Base-by-base conservation (phyloP, 2,113 vertebrate species). In the Bagarius yarrelli region DNA sequence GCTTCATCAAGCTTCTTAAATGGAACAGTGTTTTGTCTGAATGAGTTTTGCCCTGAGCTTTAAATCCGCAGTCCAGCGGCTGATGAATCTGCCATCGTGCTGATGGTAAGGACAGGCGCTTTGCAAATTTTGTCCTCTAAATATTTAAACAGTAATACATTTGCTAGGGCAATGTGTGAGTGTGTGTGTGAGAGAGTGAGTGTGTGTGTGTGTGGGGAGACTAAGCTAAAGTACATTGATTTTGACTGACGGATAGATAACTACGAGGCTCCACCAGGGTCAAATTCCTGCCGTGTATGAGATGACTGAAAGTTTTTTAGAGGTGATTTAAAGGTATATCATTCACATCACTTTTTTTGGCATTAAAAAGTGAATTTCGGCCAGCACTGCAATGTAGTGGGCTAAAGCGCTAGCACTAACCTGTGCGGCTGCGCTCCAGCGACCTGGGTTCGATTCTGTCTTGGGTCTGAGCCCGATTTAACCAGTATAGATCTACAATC, bases 21-120 rank as follows among this genome's bases (percentile, higher is more conserved):
- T 83, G 89, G 87, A 90, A 86, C 74, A 74, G 74, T 78, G 69
- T 52, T 71, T 71, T 18, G 69, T 70, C 40, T 47, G 27, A 70
- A 70, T 81, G 81, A 78, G 74, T 80, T 78, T 80, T 34, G 73
- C 84, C 67, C n/a, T 44, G 44, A 52, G 78, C 60, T 61, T 56
- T 78, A 55, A 44, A 81, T 78, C 81, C 74, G 81, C 78, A 80
- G 72, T 23, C 25, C 50, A 64, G 27, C n/a, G 76, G 30, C 23
- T 85, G 70, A 85, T 81, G 81, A 83, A 83, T 81, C 74, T 70
- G 53, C 78, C 67, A 60, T 78, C 69, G 30, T 16, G 8, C 69
- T 71, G 44, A 52, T 78, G 84, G 44, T 72, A 55, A 69, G 60
- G 74, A 83, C 84, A 85, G 81, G 84, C 50, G 69, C 44, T 52